A percentile compares a stretch with the other conserved stretches of the same genome.
These are phyloP conservation scores for Apodemus agrarius DNA, from an alignment of 2,797 vertebrate genomes.

Conservation along the genomic window DNA sequence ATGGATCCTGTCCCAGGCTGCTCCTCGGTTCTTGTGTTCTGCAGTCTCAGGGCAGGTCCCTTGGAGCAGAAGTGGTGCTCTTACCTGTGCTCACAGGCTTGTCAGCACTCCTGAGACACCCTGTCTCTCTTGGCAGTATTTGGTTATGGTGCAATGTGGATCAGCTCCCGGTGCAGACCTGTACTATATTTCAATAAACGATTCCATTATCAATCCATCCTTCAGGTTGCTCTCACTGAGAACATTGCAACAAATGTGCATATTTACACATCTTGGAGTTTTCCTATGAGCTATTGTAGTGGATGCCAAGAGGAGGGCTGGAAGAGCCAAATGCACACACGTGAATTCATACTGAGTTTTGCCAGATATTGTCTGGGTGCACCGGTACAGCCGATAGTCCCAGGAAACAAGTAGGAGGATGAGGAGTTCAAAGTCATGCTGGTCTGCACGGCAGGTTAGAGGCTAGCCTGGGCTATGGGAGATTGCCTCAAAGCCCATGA, in stretches of 20 bases:
- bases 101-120: no score
- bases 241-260: background rate
- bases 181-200: background rate
- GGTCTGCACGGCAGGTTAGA: background rate
- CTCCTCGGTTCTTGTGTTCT: no score
- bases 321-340: background rate
- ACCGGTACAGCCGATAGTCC: no score
- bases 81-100: no score
- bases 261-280: background rate
- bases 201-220: background rate
- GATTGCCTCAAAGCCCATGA: background rate
- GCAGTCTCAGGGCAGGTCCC: no score
- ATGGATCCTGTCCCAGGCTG: no score
- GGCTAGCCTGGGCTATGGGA: background rate
- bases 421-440: background rate
- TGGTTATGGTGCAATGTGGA: no score
- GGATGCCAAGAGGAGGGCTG: background rate
- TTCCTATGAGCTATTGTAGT: background rate
- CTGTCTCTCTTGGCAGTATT: no score
- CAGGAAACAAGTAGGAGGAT: background rate
- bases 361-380: background rate
- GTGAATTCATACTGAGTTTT: background rate
- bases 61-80: no score
- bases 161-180: no score
- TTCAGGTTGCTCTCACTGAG: conserved; percentile 8